phyloP scores from a whole-genome alignment of 2,797 vertebrate species.

The Epinephelus coioides region DNA sequence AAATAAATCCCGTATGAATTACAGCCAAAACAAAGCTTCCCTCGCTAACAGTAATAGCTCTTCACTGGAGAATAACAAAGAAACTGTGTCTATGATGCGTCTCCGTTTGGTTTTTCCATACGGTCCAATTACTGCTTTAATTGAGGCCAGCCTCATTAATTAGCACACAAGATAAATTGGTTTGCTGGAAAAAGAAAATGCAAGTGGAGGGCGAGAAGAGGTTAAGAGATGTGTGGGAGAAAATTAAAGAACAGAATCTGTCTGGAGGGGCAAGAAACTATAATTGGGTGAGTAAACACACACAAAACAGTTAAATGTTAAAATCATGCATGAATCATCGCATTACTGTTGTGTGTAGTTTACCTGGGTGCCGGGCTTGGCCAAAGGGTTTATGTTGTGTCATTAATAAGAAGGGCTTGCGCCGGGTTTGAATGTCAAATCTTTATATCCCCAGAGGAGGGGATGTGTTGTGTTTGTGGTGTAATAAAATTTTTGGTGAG shows the following conservation, averaged over 20 bases:
- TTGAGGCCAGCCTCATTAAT: conserved; percentile 75
- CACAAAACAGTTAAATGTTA: conserved; percentile 25
- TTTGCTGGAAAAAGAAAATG: conserved; percentile 54
- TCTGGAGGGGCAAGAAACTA: conserved; percentile 46
- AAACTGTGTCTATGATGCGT: conserved; percentile 21
- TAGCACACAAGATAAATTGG: conserved; percentile 65
- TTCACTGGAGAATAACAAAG: conserved; percentile 15
- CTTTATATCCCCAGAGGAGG: conserved; percentile 3
- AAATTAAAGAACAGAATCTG: conserved; percentile 47
- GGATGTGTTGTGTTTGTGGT: conserved; percentile 7
- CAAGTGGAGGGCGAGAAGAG: conserved; percentile 37
- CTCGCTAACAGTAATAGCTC: neutral
- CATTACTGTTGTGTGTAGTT: conserved; percentile 29
- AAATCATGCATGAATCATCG: conserved; percentile 43
- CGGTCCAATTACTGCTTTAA: conserved; percentile 69
- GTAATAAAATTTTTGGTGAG: conserved; percentile 7
- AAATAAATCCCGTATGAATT: neutral
- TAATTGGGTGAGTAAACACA: conserved; percentile 57
- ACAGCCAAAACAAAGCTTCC: conserved; percentile 8
- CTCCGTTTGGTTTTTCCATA: conserved; percentile 52
- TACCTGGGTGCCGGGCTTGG: conserved; percentile 43
- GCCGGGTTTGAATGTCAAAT: conserved; percentile 33
- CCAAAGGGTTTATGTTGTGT: conserved; percentile 30
- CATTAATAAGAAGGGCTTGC: conserved; percentile 25
- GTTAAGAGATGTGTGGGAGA: conserved; percentile 44